Conservation (phyloP, 2,888 invertebrate genomes). For the Drosophila antonietae region DNA sequence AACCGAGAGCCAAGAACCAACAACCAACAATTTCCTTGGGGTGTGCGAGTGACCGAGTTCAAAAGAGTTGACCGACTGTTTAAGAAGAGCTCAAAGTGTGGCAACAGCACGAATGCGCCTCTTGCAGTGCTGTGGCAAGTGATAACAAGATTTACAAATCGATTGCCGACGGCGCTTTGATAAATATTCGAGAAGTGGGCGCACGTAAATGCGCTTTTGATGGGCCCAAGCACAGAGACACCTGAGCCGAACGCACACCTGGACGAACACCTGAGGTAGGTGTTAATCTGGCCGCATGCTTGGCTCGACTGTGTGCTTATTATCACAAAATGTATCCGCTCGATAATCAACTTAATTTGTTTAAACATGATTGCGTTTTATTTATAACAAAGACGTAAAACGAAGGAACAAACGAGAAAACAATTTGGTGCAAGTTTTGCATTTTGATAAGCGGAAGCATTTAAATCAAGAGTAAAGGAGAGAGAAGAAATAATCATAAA, state of each 20-base stretch:
- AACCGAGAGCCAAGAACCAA: conserved; percentile 15
- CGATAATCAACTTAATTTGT: conserved; percentile 76
- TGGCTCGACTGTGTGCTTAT: conserved; percentile 20
- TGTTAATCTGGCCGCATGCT: conserved; percentile 59
- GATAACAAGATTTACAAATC: conserved; percentile 82
- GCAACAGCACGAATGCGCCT: conserved; percentile 24
- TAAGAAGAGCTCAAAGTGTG: conserved; percentile 62
- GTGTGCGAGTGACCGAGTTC: conserved; percentile 55
- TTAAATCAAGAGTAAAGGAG: conserved; percentile 17
- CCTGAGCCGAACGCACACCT: conserved; percentile 31
- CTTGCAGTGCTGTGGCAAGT: conserved; percentile 35
- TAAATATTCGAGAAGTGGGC: conserved; percentile 57
- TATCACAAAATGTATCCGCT: conserved; percentile 54
- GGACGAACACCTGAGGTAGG: conserved; percentile 54
- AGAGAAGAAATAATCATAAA: conserved; percentile 6
- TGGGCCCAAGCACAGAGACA: conserved; percentile 1
- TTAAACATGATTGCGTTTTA: conserved; percentile 66
- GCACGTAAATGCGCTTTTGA: neutral
- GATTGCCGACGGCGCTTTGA: conserved; percentile 74
- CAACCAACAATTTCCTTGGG: conserved; percentile 56
- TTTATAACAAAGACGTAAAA: conserved; percentile 57
- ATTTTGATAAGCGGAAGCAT: conserved; percentile 72
- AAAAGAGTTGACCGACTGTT: conserved; percentile 51
- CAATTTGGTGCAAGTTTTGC: conserved; percentile 46
- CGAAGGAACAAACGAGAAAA: conserved; percentile 14